Evolutionary conservation across 2,888 invertebrate species (phyloP).

Genomic region (Zaprionus lineosus): DNA sequence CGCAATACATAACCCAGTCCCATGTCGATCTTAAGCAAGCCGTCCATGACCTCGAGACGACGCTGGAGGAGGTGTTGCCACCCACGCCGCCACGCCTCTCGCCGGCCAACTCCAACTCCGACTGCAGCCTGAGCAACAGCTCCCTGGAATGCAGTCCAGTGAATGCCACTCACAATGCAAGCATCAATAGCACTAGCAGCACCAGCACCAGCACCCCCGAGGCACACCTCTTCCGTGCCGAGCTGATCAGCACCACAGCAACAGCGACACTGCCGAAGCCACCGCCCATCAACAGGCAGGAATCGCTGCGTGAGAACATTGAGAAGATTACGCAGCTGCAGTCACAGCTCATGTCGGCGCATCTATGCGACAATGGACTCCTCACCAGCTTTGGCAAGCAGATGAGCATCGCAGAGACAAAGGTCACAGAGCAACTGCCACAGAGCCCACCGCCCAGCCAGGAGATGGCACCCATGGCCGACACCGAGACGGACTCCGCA

Average conservation of each 20-base stretch:
- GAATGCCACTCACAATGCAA: conserved; percentile 27
- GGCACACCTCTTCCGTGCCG: conserved; percentile 80
- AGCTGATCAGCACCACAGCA: conserved; percentile 80
- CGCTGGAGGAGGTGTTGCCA: conserved; percentile 75
- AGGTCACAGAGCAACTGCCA: conserved; percentile 16
- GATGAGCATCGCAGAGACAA: conserved; percentile 18
- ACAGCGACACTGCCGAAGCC: conserved; percentile 60
- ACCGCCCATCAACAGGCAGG: conserved; percentile 77
- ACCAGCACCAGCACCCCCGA: conserved; percentile 37
- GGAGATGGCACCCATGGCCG: conserved; percentile 29
- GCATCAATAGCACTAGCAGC: conserved; percentile 19
- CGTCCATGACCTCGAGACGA: conserved; percentile 80
- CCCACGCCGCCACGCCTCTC: conserved; percentile 70
- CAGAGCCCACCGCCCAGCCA: conserved; percentile 24
- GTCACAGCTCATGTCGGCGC: conserved; percentile 82
- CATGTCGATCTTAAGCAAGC: conserved; percentile 82
- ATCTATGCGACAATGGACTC: conserved; percentile 74
- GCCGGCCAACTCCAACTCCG: conserved; percentile 82
- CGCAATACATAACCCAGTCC: conserved; percentile 81
- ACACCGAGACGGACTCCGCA: too few species aligned
- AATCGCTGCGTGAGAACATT: conserved; percentile 82
- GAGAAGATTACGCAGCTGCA: conserved; percentile 83
- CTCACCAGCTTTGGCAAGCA: conserved; percentile 47
- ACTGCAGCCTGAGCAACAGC: conserved; percentile 79
- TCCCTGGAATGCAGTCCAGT: conserved; percentile 64